Base-by-base conservation (phyloP, 2,888 invertebrate genomes). In the Lasioglossum marginatum region DNA sequence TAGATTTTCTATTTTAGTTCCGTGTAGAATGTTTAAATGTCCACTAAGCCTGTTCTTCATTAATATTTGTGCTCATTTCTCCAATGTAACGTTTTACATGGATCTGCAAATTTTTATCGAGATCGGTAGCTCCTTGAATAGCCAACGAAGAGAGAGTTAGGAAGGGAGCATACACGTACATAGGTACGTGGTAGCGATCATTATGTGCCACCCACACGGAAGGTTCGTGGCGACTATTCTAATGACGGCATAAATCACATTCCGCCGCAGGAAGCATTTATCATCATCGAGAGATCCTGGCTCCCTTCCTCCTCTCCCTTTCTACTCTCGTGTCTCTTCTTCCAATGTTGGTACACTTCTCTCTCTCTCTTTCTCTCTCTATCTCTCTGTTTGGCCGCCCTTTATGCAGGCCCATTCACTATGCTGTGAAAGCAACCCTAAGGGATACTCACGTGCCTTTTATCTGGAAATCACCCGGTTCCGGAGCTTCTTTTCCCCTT, bases 221-320 rank as follows among this genome's bases (percentile, higher is more conserved):
- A 88, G 89, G 88, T 92, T 87, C 87, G 85, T 52, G 85, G 88
- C 90, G 90, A 90, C 89, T 89, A 92, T 91, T 93, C 92, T 92
- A 94, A 94, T 92, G 92, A 92, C 88, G 88, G 88, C 89, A 93
- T 93, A 93, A 94, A 93, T 94, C 92, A 94, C 90, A 86, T 80
- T 88, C 68, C 87, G 70, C 81, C 83, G 83, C 90, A 91, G 90
- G 92, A 92, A 92, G 91, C 91, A 92, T 92, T 93, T 92, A 93
- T 94, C 93, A 92, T 93, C 90, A 93, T 93, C 92, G n/a, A n/a
- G 91, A 88, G 89, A 92, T 91, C 88, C 88, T 85, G 79, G 63
- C 85, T 76, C 75, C 81, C 86, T 75, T 83, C 72, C 45, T 60
- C 71, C 75, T 77, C 48, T 16, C 66, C 34, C 66, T 31, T 16